Percentiles rank a stretch among this genome's conserved stretches.
phyloP scores from a whole-genome alignment of 2,113 vertebrate species.

The Gobius niger region DNA sequence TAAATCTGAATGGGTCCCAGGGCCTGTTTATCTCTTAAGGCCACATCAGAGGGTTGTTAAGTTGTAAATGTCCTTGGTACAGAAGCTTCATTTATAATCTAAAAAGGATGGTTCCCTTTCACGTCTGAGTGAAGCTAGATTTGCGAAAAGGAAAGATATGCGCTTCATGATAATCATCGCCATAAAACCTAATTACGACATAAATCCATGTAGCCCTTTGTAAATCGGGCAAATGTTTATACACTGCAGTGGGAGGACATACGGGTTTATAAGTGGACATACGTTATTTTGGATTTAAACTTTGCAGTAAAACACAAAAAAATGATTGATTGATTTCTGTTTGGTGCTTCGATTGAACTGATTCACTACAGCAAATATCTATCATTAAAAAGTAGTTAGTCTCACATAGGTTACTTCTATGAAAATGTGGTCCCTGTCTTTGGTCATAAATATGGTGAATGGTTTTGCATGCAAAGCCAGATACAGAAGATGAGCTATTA shows the following conservation, averaged over 20 bases:
- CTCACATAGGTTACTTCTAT: too few relatives aligned
- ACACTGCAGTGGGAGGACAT: conserved; percentile 4
- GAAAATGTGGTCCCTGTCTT: too few relatives aligned
- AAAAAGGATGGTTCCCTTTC: conserved; percentile 31
- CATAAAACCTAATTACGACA: conserved; percentile 40
- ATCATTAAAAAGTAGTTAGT: too few relatives aligned
- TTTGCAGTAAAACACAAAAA: too few relatives aligned
- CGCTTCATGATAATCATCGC: conserved; percentile 24
- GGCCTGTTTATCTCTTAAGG: conserved; percentile 49
- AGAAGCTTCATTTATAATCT: conserved; percentile 46
- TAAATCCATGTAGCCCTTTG: conserved; percentile 30
- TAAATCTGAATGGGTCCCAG: conserved; percentile 65
- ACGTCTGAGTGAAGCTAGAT: conserved; percentile 24
- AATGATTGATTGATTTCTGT: too few relatives aligned
- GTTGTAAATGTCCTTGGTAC: conserved; percentile 19
- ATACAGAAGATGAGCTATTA: too few relatives aligned
- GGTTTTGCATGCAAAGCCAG: too few relatives aligned
- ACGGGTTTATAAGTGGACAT: background rate
- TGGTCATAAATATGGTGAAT: too few relatives aligned
- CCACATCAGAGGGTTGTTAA: conserved; percentile 13
- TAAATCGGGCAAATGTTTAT: conserved; percentile 6
- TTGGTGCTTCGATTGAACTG: too few relatives aligned
- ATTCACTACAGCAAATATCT: too few relatives aligned
- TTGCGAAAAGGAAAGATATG: conserved; percentile 32
- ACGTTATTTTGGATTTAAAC: background rate